Conservation (phyloP, 2,113 vertebrate genomes). For the Pelobates fuscus region DNA sequence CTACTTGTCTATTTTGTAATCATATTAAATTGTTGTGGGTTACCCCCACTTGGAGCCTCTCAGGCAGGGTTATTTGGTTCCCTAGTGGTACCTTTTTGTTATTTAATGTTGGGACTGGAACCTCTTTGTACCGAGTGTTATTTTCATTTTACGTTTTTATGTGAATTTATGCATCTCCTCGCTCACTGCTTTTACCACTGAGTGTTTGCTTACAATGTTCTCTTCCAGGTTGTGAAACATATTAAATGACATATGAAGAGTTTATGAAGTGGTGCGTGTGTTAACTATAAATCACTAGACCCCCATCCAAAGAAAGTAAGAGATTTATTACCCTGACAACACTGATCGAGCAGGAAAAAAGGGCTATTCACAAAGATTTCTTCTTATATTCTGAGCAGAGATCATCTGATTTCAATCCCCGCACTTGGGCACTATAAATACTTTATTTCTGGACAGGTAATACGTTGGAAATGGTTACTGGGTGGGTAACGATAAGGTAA, state of each 20-base stretch:
- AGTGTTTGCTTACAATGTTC: constrained; percentile 22
- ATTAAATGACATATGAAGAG: no score
- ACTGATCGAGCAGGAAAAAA: background rate
- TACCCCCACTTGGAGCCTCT: no score
- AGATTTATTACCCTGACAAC: constrained; percentile 15
- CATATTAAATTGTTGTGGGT: background rate
- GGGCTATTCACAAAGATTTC: constrained; percentile 17
- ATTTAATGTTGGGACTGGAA: no score
- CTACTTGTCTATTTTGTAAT: no score
- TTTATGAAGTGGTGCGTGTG: constrained; percentile 33
- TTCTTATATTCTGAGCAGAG: background rate
- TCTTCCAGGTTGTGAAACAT: constrained; percentile 8
- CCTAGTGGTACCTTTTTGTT: no score
- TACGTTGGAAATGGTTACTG: background rate
- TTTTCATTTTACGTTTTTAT: no score
- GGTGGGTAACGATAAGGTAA: background rate
- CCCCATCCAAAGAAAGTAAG: background rate
- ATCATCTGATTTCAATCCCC: constrained; percentile 3
- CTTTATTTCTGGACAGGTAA: background rate
- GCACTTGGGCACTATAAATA: background rate
- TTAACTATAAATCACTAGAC: constrained; percentile 27
- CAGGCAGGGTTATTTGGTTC: no score
- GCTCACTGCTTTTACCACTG: no score
- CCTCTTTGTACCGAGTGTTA: no score
- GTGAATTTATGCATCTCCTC: no score